A percentile compares a stretch with the other conserved stretches of the same genome.
Conservation (phyloP, 2,113 vertebrate species). For the Cricetomys ansorgei region DNA sequence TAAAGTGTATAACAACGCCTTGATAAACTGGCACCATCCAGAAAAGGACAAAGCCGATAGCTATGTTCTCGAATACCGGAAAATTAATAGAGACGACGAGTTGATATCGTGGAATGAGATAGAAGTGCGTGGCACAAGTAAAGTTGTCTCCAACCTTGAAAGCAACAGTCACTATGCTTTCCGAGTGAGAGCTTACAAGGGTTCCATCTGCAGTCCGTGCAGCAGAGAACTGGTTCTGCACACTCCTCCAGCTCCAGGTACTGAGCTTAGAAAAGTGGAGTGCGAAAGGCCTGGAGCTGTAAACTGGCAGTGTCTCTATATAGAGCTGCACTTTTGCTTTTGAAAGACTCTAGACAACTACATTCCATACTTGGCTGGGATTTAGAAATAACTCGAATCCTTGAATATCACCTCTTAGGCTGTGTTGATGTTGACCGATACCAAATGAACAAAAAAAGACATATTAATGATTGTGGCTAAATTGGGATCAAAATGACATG, state of each 20-base stretch:
- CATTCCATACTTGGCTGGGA: not conserved
- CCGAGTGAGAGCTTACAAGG: slow-evolving; percentile 92
- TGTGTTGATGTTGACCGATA: slow-evolving; percentile 26
- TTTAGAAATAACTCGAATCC: not conserved
- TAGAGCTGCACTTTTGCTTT: not conserved
- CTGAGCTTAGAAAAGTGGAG: not conserved
- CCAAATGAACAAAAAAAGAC: not conserved
- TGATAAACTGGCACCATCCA: slow-evolving; percentile 93
- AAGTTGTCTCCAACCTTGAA: slow-evolving; percentile 90
- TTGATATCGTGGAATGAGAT: slow-evolving; percentile 87
- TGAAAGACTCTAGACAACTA: not conserved
- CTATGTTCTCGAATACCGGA: slow-evolving; percentile 94
- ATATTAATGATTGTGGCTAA: not conserved
- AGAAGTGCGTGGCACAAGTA: slow-evolving; percentile 89
- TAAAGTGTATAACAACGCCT: slow-evolving; percentile 93
- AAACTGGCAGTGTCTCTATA: not conserved
- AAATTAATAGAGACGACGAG: slow-evolving; percentile 88
- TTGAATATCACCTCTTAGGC: not conserved
- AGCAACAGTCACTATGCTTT: slow-evolving; percentile 91
- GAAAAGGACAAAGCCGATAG: slow-evolving; percentile 91
- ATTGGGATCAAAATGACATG: not conserved
- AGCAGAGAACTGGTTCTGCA: slow-evolving; percentile 92
- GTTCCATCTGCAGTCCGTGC: slow-evolving; percentile 91
- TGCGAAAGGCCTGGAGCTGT: not conserved
- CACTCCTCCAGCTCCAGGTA: slow-evolving; percentile 96